Evolutionary conservation across 2,888 invertebrate species (phyloP).

Genomic region (Trypoxylon attenuatum): DNA sequence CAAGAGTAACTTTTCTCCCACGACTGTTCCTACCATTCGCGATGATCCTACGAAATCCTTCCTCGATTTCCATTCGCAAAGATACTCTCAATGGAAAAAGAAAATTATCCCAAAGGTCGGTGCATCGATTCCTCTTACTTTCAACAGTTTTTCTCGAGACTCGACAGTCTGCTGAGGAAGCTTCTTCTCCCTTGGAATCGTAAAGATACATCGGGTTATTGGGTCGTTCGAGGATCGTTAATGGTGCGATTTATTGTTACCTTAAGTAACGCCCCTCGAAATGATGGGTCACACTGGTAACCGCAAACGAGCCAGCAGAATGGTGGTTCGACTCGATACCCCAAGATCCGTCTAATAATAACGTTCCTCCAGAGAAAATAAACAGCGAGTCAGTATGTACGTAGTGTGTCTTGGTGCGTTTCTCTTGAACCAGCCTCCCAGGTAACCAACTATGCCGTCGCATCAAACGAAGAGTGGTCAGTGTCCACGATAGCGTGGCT

Average conservation of each 20-base stretch:
- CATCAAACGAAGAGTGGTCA: too few relatives aligned
- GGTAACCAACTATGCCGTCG: too few relatives aligned
- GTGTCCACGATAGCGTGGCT: constrained; percentile 18
- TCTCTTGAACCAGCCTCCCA: too few relatives aligned
- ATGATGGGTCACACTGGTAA: not conserved
- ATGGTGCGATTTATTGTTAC: not conserved
- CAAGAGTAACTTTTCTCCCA: constrained; percentile 5
- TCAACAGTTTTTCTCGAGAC: too few relatives aligned
- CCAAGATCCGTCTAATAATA: not conserved
- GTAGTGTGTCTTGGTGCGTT: constrained; percentile 13
- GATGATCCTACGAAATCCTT: constrained; percentile 44
- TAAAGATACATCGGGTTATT: not conserved
- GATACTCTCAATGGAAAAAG: constrained; percentile 31
- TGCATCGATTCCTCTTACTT: too few relatives aligned
- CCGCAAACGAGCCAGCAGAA: not conserved
- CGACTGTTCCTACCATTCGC: constrained; percentile 29
- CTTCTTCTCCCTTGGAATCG: not conserved
- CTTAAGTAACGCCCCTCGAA: not conserved
- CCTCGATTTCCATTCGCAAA: constrained; percentile 43
- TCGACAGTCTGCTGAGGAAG: too few relatives aligned
- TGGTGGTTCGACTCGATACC: not conserved
- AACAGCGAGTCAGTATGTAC: not conserved
- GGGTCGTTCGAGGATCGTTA: not conserved
- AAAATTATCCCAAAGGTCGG: constrained; percentile 32
- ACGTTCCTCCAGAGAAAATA: not conserved